phyloP scores from a whole-genome alignment of 2,888 invertebrate genomes.

The Nemotelus pantherinus region DNA sequence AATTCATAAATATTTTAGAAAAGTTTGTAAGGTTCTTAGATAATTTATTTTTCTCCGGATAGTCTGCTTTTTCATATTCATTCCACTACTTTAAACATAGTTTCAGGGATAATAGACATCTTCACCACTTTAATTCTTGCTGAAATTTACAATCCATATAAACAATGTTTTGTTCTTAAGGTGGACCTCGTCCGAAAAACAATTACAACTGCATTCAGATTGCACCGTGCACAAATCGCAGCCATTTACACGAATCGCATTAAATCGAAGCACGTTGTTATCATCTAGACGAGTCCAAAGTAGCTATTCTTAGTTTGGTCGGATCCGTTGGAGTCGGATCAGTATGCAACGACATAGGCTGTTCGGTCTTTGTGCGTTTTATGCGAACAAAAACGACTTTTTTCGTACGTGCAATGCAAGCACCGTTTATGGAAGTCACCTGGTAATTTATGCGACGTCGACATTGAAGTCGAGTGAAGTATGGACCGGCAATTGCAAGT shows the following conservation, averaged over 20 bases:
- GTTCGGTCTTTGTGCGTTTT: neutral
- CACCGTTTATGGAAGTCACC: constrained; percentile 40
- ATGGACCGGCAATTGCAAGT: neutral
- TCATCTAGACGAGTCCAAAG: neutral
- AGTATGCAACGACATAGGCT: neutral
- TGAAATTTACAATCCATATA: too few relatives aligned
- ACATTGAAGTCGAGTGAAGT: neutral
- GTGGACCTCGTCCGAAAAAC: too few relatives aligned
- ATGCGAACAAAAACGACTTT: constrained; percentile 22
- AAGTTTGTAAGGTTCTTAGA: too few relatives aligned
- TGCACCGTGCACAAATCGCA: too few relatives aligned
- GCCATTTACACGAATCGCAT: constrained; percentile 8
- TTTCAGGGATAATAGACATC: too few relatives aligned
- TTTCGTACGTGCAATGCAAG: constrained; percentile 29
- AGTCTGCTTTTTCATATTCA: too few relatives aligned
- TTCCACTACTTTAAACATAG: too few relatives aligned
- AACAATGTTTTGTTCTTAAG: too few relatives aligned
- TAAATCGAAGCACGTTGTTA: constrained; percentile 36
- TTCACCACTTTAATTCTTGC: too few relatives aligned
- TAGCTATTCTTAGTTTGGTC: constrained; percentile 13
- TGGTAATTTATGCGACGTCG: constrained; percentile 23
- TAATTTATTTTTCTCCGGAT: too few relatives aligned
- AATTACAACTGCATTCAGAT: too few relatives aligned
- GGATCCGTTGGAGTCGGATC: neutral
- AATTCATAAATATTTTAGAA: too few relatives aligned